Evolutionary conservation across 2,113 vertebrate species (phyloP).

Genomic region (Gavia stellata): DNA sequence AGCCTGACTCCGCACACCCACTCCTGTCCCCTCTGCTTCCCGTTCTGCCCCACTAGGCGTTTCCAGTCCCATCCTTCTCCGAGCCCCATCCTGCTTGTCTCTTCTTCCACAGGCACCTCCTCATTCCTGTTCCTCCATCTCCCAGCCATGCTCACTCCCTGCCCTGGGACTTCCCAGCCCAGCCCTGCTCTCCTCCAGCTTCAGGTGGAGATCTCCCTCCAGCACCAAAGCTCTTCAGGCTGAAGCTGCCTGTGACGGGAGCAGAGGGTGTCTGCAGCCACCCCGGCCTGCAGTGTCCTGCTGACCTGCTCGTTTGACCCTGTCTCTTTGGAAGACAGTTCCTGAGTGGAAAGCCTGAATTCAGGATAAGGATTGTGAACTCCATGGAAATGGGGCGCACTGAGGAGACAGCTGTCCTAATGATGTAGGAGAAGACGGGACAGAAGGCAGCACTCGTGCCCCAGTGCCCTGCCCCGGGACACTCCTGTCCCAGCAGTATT

Average conservation of each 20-base stretch:
- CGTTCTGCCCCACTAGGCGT: not conserved
- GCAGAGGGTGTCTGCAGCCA: accelerated
- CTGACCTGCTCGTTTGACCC: not conserved
- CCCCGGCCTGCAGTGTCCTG: accelerated
- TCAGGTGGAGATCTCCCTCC: not conserved
- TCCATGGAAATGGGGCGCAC: not conserved
- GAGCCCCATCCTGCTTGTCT: not conserved
- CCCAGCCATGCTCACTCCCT: not conserved
- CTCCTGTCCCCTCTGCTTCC: not conserved
- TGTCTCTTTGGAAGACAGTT: not conserved
- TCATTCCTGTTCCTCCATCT: not conserved
- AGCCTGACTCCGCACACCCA: not conserved
- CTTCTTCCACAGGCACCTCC: not conserved
- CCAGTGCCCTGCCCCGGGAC: too few species aligned
- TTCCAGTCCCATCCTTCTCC: not conserved
- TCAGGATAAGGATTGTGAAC: not conserved
- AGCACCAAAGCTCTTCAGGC: not conserved
- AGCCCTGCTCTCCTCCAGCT: not conserved
- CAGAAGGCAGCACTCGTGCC: accelerated
- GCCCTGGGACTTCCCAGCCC: not conserved
- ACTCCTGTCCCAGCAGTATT: not conserved
- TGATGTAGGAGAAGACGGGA: accelerated
- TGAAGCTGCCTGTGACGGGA: not conserved
- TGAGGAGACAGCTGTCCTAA: not conserved
- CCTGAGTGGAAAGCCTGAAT: not conserved